Evolutionary conservation across 2,797 vertebrate species (phyloP).

Genomic region (Petrocephalus sullivani): DNA sequence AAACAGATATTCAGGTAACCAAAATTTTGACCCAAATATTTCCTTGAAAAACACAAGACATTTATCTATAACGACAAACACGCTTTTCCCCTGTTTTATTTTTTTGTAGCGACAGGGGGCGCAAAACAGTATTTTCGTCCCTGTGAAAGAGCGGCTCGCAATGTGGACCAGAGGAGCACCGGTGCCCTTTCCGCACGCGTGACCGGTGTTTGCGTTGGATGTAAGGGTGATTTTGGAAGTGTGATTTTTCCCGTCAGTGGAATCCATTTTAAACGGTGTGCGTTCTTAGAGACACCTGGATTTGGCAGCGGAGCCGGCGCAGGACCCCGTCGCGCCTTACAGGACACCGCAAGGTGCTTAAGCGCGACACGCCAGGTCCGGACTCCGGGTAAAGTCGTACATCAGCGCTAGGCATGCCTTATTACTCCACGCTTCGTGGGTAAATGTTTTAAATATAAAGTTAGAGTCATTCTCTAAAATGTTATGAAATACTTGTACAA

Average conservation of each 20-base stretch:
- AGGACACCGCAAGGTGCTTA: neutral
- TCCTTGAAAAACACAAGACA: neutral
- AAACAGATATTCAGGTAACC: neutral
- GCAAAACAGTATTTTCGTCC: conserved; percentile 35
- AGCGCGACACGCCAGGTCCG: neutral
- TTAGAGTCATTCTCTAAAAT: neutral
- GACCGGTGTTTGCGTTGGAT: conserved; percentile 14
- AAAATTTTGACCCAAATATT: neutral
- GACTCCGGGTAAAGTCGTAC: neutral
- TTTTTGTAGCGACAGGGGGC: conserved; percentile 35
- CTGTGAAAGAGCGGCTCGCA: neutral
- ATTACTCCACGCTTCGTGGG: neutral
- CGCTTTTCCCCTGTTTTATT: too few species aligned
- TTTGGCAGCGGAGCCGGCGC: conserved; percentile 27
- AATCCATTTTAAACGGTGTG: conserved; percentile 24
- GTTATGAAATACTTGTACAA: neutral
- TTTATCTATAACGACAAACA: neutral
- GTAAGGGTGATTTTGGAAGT: conserved; percentile 2
- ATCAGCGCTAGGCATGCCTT: neutral
- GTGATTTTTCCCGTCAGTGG: conserved; percentile 31
- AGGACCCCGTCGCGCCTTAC: conserved; percentile 29
- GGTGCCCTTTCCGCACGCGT: conserved; percentile 26
- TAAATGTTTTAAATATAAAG: neutral
- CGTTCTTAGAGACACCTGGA: neutral
- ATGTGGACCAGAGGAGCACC: neutral